phyloP scores from a whole-genome alignment of 2,797 vertebrate species.

The Tenualosa ilisha region DNA sequence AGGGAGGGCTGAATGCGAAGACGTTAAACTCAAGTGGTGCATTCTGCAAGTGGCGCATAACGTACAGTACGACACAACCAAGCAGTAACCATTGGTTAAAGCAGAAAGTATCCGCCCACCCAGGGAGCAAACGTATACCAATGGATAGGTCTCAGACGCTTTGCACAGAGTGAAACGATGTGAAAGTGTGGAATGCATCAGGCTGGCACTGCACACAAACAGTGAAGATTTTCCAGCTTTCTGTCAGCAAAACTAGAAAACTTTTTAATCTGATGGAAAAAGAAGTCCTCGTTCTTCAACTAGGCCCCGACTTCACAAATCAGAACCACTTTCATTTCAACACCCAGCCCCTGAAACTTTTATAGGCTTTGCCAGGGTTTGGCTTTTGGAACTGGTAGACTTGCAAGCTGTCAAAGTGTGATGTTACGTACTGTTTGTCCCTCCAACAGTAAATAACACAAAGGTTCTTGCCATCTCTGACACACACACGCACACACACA shows the following conservation, averaged over 20 bases:
- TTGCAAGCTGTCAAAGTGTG: conserved; percentile 21
- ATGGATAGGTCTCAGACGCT: too few species aligned
- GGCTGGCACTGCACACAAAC: background rate
- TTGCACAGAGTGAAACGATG: too few species aligned
- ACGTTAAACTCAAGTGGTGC: too few species aligned
- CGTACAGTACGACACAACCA: too few species aligned
- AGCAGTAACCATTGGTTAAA: too few species aligned
- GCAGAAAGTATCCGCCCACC: background rate
- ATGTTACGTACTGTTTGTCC: background rate
- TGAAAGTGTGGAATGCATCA: too few species aligned
- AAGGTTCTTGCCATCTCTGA: background rate
- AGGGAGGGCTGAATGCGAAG: too few species aligned
- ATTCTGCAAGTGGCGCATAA: too few species aligned
- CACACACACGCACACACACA: background rate
- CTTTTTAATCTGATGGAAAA: background rate
- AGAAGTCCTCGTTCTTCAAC: background rate
- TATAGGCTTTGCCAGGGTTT: background rate
- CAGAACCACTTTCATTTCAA: background rate
- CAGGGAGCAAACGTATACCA: too few species aligned
- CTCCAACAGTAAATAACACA: background rate
- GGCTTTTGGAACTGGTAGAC: background rate
- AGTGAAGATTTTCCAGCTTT: background rate
- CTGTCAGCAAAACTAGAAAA: background rate
- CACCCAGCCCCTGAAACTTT: background rate
- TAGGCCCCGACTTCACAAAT: background rate